A percentile compares a stretch with the other conserved stretches of the same genome.
phyloP scores from a whole-genome alignment of 2,797 vertebrate genomes.

The Bradypodion ventrale region DNA sequence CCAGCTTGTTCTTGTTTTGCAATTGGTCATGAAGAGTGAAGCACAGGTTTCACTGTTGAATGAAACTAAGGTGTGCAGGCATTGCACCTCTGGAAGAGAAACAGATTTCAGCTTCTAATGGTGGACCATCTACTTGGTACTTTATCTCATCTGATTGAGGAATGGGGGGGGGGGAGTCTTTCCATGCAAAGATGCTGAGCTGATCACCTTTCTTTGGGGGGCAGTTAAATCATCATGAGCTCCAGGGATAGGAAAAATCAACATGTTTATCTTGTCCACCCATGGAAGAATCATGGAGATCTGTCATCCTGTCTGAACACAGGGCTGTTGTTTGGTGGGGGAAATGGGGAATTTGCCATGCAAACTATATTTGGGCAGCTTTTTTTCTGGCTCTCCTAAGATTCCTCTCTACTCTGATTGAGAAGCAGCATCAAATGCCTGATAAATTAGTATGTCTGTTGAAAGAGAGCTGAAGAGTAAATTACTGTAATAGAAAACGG shows the following conservation, averaged over 20 bases:
- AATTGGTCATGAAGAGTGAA: too few species aligned
- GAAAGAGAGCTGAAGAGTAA: conserved; percentile 65
- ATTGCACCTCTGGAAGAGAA: not conserved
- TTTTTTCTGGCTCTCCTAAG: conserved; percentile 12
- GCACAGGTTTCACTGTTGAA: too few species aligned
- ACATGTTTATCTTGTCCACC: conserved; percentile 2
- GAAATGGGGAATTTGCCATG: not conserved
- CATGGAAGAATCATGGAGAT: not conserved
- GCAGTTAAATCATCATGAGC: not conserved
- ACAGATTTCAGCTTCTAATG: not conserved
- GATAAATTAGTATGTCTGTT: conserved; percentile 61
- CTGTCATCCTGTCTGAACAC: not conserved
- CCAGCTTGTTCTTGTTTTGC: too few species aligned
- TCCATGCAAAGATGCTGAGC: not conserved
- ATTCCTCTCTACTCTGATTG: conserved; percentile 14
- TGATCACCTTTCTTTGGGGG: not conserved
- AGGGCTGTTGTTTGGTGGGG: too few species aligned
- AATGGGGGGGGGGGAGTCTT: not conserved
- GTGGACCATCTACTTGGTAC: not conserved
- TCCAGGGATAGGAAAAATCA: not conserved
- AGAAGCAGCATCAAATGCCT: conserved; percentile 40
- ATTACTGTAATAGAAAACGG: conserved; percentile 71
- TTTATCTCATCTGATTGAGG: not conserved
- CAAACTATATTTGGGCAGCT: not conserved
- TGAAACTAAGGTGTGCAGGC: too few species aligned